A percentile compares a stretch with the other conserved stretches of the same genome.
phyloP scores from a whole-genome alignment of 2,888 invertebrate species.

The Barypeithes pellucidus region DNA sequence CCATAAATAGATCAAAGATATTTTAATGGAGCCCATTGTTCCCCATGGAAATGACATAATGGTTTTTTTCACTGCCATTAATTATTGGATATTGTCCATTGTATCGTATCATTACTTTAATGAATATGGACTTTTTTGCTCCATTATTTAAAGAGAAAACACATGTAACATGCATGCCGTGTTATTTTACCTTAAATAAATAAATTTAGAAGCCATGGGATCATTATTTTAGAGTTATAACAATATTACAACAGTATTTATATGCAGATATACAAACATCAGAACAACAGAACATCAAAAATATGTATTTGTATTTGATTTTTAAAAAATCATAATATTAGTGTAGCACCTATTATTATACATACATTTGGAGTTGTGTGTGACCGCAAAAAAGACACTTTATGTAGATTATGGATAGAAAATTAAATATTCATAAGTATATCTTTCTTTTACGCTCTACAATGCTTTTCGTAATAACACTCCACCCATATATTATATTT shows the following conservation, averaged over 20 bases:
- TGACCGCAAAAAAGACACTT: too few relatives aligned
- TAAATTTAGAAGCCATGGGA: not conserved
- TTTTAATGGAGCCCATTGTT: not conserved
- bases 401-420: too few relatives aligned
- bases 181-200: conserved; percentile 17
- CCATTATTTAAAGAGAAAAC: conserved; percentile 10
- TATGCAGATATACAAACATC: not conserved
- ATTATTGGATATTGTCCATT: conserved; percentile 2
- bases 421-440: too few relatives aligned
- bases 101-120: conserved; percentile 7
- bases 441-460: too few relatives aligned
- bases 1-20: conserved; percentile 16
- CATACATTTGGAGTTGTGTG: too few relatives aligned
- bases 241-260: not conserved
- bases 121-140: conserved; percentile 8
- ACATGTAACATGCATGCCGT: not conserved
- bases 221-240: not conserved
- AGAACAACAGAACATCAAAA: too few relatives aligned
- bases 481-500: too few relatives aligned
- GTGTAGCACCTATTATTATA: too few relatives aligned
- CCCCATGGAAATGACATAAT: conserved; percentile 13
- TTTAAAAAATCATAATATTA: too few relatives aligned
- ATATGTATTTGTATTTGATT: too few relatives aligned
- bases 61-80: not conserved
- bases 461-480: too few relatives aligned